Evolutionary conservation across 2,888 invertebrate species (phyloP).

Genomic region (Rhaphigaster nebulosa): DNA sequence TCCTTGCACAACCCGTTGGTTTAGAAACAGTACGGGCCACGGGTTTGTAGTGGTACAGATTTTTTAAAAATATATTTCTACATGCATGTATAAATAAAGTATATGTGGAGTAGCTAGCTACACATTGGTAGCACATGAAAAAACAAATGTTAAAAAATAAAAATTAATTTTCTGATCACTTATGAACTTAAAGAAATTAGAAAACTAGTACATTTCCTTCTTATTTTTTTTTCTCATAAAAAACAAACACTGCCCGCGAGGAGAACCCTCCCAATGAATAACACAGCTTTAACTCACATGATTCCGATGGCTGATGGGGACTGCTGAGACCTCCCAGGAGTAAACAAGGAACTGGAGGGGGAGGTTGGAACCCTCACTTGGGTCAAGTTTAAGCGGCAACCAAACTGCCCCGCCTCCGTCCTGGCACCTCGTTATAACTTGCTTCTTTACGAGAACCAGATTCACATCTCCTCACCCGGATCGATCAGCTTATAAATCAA

Average conservation of each 20-base stretch:
- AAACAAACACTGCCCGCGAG: background rate
- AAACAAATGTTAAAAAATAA: too few species aligned
- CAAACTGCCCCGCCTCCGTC: background rate
- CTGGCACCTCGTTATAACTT: conserved; percentile 24
- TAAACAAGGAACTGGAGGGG: background rate
- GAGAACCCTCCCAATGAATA: background rate
- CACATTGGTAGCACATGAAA: too few species aligned
- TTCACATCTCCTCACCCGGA: background rate
- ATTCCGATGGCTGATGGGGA: background rate
- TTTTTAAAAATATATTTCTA: too few species aligned
- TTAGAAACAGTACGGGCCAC: too few species aligned
- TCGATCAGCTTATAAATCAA: background rate
- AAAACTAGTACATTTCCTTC: background rate
- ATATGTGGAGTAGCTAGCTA: too few species aligned
- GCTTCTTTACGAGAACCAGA: too few species aligned
- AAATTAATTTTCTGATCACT: background rate
- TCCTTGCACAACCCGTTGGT: too few species aligned
- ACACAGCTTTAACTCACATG: background rate
- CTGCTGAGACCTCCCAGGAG: background rate
- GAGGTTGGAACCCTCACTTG: background rate
- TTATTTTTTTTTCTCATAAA: background rate
- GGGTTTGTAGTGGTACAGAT: too few species aligned
- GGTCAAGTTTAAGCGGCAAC: background rate
- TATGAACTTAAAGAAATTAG: background rate
- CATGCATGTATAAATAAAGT: too few species aligned